A percentile compares a stretch with the other conserved stretches of the same genome.
Conservation (phyloP, 1,140 invertebrate genomes). For the Geopemphigus sp. region DNA sequence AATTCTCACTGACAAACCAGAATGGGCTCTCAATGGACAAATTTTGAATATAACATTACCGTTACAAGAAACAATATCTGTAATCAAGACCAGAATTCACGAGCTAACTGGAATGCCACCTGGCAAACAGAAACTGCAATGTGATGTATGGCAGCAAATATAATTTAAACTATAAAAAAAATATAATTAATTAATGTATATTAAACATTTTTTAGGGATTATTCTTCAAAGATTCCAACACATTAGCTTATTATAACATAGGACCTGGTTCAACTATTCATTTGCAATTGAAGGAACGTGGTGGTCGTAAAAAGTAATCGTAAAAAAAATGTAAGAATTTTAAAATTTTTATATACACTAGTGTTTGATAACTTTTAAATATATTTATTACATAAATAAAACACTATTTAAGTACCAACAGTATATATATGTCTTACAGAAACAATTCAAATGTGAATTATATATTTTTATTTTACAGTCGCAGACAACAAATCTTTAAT, state of each 20-base stretch:
- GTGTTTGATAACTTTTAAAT: constrained; percentile 6
- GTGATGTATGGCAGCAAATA: constrained; percentile 65
- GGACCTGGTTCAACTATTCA: constrained; percentile 77
- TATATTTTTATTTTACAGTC: neutral
- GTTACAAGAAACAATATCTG: constrained; percentile 75
- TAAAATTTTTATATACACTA: neutral
- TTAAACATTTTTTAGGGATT: constrained; percentile 70
- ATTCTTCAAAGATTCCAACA: constrained; percentile 96
- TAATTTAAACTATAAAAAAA: constrained; percentile 13
- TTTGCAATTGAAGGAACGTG: constrained; percentile 93
- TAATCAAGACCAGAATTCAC: constrained; percentile 62
- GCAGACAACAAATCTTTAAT: constrained; percentile 45
- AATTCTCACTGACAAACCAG: constrained; percentile 80
- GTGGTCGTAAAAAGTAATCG: constrained; percentile 92
- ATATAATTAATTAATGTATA: neutral
- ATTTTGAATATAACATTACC: constrained; percentile 75
- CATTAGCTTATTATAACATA: constrained; percentile 94
- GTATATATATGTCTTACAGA: neutral
- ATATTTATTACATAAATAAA: constrained; percentile 22
- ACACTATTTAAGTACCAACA: constrained; percentile 17
- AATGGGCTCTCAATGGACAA: constrained; percentile 97
- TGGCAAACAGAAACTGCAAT: constrained; percentile 92
- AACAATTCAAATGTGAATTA: neutral
- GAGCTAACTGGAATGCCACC: constrained; percentile 51
- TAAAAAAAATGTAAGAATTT: neutral